Conservation (phyloP, 2,888 invertebrate species). For the Brenthis ino region DNA sequence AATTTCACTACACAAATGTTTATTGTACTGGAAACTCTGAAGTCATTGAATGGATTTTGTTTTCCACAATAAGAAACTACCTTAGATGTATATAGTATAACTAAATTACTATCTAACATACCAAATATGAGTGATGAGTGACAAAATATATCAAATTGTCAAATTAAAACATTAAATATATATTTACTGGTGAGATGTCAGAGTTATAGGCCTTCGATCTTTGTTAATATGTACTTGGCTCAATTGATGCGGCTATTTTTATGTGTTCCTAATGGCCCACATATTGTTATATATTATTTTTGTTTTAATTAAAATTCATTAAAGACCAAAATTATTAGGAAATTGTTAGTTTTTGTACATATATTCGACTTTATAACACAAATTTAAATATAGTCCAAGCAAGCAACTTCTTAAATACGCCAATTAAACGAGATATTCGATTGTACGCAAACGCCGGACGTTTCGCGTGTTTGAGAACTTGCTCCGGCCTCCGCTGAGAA, state of each 20-base stretch:
- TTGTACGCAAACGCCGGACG: slow-evolving; percentile 29
- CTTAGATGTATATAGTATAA: slow-evolving; percentile 10
- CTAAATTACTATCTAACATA: slow-evolving; percentile 15
- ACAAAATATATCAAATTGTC: slow-evolving; percentile 11
- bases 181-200: slow-evolving; percentile 3
- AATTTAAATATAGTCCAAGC: slow-evolving; percentile 5
- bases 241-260: slow-evolving; percentile 1
- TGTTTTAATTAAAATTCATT: slow-evolving; percentile 27
- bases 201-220: slow-evolving; percentile 5
- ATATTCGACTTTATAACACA: slow-evolving; percentile 22
- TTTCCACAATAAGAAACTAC: background rate
- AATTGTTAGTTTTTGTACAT: slow-evolving; percentile 37
- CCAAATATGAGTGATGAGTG: slow-evolving; percentile 21
- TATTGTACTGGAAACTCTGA: background rate
- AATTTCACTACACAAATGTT: background rate
- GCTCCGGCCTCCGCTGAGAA: slow-evolving; percentile 21
- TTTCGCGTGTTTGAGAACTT: slow-evolving; percentile 26
- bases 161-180: slow-evolving; percentile 7
- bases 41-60: background rate
- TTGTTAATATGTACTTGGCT: slow-evolving; percentile 8
- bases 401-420: slow-evolving; percentile 26
- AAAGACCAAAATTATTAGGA: slow-evolving; percentile 36
- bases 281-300: slow-evolving; percentile 29
- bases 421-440: slow-evolving; percentile 9
- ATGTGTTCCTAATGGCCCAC: slow-evolving; percentile 15